phyloP scores from a whole-genome alignment of 2,113 vertebrate species.

The Heptranchias perlo region DNA sequence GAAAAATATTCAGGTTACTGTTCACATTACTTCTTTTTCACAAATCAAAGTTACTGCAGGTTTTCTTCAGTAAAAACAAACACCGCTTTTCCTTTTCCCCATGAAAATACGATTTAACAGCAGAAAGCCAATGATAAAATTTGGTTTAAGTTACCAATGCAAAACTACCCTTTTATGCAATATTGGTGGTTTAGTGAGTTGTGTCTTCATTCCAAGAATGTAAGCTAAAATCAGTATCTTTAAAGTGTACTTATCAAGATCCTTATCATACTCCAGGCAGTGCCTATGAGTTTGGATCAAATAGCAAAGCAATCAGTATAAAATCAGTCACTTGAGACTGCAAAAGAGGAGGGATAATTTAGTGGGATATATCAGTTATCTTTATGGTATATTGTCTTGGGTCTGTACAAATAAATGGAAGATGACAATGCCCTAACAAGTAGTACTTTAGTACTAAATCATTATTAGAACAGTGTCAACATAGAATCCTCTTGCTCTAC shows the following conservation, averaged over 20 bases:
- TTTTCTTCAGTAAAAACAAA: background rate
- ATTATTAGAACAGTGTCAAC: background rate
- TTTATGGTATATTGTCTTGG: background rate
- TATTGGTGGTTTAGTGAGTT: background rate
- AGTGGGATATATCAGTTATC: background rate
- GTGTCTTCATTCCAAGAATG: background rate
- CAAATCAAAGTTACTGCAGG: background rate
- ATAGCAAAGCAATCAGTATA: background rate
- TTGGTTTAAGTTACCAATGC: background rate
- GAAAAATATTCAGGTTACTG: background rate
- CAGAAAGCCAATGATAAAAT: background rate
- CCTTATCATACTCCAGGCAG: background rate
- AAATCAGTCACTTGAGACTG: constrained; percentile 11
- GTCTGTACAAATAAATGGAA: background rate
- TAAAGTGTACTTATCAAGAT: background rate
- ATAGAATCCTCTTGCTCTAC: background rate
- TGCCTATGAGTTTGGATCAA: background rate
- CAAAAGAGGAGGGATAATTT: background rate
- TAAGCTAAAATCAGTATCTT: background rate
- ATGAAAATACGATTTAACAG: background rate
- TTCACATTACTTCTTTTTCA: background rate
- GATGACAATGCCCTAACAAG: background rate
- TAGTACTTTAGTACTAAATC: background rate
- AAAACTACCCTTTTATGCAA: background rate
- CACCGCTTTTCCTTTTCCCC: background rate